These are phyloP conservation scores for Malacoctenus gilli DNA, from an alignment of 2,797 vertebrate species.

Conservation along the genomic window DNA sequence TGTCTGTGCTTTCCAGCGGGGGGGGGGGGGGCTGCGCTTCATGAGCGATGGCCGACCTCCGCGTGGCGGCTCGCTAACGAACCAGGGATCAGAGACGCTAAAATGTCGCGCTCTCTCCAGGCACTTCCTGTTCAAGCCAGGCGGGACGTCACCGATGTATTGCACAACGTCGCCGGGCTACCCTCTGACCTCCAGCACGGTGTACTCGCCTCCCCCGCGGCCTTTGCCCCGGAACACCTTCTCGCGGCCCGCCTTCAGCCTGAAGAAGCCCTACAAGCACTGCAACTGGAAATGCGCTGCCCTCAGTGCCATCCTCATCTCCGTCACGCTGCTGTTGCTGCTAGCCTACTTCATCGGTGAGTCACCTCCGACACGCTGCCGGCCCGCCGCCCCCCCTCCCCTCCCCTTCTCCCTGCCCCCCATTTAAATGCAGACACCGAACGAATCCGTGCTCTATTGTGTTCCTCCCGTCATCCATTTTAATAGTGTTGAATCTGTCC, in stretches of 20 bases:
- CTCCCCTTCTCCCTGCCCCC: constrained; percentile 22
- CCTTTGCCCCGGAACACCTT: constrained; percentile 96
- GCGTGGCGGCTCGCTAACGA: no score
- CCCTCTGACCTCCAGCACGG: constrained; percentile 98
- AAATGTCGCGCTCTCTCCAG: constrained; percentile 75
- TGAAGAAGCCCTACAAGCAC: constrained; percentile 98
- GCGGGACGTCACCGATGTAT: constrained; percentile 97
- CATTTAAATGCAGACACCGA: constrained; percentile 29
- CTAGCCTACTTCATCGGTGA: constrained; percentile 98
- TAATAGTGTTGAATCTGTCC: constrained; percentile 55
- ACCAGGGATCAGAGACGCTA: no score
- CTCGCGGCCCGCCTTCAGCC: constrained; percentile 94
- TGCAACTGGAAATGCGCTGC: constrained; percentile 99
- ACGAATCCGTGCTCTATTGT: constrained; percentile 41
- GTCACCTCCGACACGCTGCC: constrained; percentile 49
- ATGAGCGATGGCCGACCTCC: no score
- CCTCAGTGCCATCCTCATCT: constrained; percentile 95
- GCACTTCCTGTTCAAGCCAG: constrained; percentile 99
- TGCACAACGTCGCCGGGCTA: constrained; percentile 97
- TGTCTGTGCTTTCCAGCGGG: constrained; percentile 57
- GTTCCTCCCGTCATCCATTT: constrained; percentile 37
- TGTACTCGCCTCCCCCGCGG: constrained; percentile 96
- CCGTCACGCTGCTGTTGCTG: constrained; percentile 91
- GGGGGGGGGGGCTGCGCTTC: constrained; percentile 39
- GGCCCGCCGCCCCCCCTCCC: constrained; percentile 4